Conservation (phyloP, 1,140 invertebrate genomes). For the Ridgeia piscesae region DNA sequence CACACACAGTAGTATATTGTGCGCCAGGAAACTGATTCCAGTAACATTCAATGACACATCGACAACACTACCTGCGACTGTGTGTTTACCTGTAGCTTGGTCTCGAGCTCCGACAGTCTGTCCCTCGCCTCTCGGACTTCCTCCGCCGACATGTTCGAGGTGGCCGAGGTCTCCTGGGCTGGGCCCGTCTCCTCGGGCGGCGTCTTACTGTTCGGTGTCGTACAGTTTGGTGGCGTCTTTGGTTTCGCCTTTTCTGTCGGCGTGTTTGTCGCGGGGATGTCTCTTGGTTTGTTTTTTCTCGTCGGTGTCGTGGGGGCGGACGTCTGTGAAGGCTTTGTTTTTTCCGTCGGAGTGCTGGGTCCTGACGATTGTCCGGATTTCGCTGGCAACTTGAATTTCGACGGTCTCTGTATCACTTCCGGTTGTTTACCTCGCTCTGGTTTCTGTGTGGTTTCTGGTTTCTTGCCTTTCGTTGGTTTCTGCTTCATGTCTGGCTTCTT, state of each 20-base stretch:
- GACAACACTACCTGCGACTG: background rate
- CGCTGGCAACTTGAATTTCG: background rate
- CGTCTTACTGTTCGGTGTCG: too few species aligned
- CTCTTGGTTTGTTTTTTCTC: background rate
- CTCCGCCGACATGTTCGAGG: background rate
- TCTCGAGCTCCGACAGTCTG: background rate
- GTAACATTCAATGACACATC: background rate
- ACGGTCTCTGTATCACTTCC: background rate
- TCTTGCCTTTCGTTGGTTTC: background rate
- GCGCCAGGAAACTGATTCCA: background rate
- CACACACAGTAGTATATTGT: too few species aligned
- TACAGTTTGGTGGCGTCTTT: background rate
- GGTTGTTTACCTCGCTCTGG: background rate
- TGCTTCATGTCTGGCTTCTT: background rate
- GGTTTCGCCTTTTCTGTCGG: background rate
- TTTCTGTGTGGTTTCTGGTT: background rate
- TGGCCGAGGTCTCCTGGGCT: background rate
- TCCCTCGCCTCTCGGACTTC: background rate
- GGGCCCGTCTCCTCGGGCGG: background rate
- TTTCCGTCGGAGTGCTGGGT: background rate
- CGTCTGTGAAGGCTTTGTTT: background rate
- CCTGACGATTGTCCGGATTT: background rate
- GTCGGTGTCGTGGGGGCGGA: background rate
- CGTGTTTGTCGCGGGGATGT: background rate
- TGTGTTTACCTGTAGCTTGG: background rate